These are phyloP conservation scores for Onthophagus taurus DNA, from an alignment of 1,140 invertebrate genomes.

Conservation along the genomic window DNA sequence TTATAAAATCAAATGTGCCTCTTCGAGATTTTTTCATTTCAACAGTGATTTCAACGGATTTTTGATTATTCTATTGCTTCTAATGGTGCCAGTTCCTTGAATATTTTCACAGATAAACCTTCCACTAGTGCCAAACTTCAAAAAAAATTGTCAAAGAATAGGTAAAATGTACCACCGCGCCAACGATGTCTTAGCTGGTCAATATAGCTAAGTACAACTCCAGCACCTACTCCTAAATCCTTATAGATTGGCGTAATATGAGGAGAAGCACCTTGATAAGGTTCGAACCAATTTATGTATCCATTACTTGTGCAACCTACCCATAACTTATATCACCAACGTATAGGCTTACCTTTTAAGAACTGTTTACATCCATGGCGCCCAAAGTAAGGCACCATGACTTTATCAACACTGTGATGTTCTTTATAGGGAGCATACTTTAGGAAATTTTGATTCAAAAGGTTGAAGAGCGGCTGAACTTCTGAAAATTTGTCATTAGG, in stretches of 20 bases:
- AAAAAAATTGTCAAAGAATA: no score
- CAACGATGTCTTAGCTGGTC: no score
- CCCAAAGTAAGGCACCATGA: constrained; percentile 25
- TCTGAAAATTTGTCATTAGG: not conserved
- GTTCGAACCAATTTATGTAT: constrained; percentile 11
- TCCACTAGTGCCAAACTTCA: no score
- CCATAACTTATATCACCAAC: constrained; percentile 15
- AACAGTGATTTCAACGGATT: no score
- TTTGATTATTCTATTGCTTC: no score
- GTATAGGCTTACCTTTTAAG: constrained; percentile 14
- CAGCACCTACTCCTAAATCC: constrained; percentile 10
- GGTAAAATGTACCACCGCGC: no score
- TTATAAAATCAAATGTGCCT: no score
- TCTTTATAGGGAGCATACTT: constrained; percentile 17
- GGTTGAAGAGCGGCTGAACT: not conserved
- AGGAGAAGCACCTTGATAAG: constrained; percentile 11
- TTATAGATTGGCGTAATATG: constrained; percentile 9
- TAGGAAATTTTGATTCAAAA: not conserved
- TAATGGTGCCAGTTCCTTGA: no score
- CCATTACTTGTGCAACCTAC: constrained; percentile 9
- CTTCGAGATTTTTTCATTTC: no score
- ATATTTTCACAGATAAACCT: no score
- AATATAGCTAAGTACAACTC: no score
- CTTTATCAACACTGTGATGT: constrained; percentile 28
- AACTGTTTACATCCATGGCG: constrained; percentile 23